Evolutionary conservation across 2,888 invertebrate genomes (phyloP).

Genomic region (Lasioglossum marginatum): DNA sequence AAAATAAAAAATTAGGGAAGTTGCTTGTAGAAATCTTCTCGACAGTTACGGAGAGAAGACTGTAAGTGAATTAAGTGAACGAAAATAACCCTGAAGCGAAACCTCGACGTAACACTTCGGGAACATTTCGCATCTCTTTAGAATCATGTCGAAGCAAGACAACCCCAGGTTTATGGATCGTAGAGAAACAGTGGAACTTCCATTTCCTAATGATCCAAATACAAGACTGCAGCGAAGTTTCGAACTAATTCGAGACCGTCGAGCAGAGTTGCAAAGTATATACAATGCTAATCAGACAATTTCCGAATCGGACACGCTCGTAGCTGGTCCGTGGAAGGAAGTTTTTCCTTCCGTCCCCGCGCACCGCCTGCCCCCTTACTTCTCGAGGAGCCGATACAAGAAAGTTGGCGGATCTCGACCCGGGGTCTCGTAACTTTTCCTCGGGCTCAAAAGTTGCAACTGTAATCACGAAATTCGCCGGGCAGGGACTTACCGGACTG

Average conservation of each 20-base stretch:
- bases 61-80: neutral
- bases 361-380: neutral
- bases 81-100: neutral
- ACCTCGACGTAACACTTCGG: neutral
- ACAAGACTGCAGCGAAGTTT: neutral
- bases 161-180: neutral
- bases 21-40: too few relatives aligned
- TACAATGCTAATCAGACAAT: slow-evolving; percentile 21
- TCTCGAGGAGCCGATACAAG: slow-evolving; percentile 28
- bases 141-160: neutral
- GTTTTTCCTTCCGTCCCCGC: slow-evolving; percentile 3
- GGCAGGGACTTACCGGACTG: slow-evolving; percentile 40
- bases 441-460: slow-evolving; percentile 55
- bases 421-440: slow-evolving; percentile 18
- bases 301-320: slow-evolving; percentile 10
- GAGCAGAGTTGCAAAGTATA: neutral
- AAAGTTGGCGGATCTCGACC: slow-evolving; percentile 34
- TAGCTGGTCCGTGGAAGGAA: slow-evolving; percentile 1
- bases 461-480: slow-evolving; percentile 62
- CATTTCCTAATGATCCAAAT: slow-evolving; percentile 19
- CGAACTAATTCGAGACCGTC: neutral
- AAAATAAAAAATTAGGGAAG: too few relatives aligned
- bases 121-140: neutral
- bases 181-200: neutral
- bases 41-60: too few relatives aligned